A percentile compares a stretch with the other conserved stretches of the same genome.
Evolutionary conservation across 1,140 invertebrate genomes (phyloP).

Genomic region (Ceratina japonica): DNA sequence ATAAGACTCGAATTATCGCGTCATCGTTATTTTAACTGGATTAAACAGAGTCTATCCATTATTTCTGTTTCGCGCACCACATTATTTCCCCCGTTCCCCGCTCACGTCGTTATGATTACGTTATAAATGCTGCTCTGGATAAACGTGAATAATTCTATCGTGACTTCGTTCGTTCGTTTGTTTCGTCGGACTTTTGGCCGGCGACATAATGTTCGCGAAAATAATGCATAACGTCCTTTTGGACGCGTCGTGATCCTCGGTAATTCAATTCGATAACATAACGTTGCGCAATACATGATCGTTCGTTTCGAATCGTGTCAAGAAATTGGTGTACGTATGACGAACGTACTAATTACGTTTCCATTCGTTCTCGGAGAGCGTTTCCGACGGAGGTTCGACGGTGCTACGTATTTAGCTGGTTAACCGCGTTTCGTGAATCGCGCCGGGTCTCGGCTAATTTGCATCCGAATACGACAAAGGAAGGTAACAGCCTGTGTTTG

Average conservation of each 20-base stretch:
- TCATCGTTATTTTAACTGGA: neutral
- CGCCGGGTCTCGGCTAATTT: neutral
- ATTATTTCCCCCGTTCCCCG: constrained; percentile 1
- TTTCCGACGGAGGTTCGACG: neutral
- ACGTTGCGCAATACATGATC: no score
- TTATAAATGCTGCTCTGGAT: neutral
- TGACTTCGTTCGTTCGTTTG: neutral
- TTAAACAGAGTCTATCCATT: neutral
- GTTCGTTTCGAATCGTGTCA: neutral
- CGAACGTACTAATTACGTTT: neutral
- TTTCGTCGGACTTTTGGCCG: neutral
- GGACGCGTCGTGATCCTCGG: no score
- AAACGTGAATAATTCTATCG: neutral
- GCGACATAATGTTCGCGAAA: neutral
- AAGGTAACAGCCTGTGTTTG: neutral
- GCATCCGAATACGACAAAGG: neutral
- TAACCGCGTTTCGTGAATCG: neutral
- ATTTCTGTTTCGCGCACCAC: neutral
- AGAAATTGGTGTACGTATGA: neutral
- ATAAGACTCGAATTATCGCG: neutral
- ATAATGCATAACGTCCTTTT: no score
- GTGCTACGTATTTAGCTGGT: neutral
- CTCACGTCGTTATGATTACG: neutral
- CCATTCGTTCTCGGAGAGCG: no score
- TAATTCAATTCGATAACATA: no score